Evolutionary conservation across 2,888 invertebrate species (phyloP).

Genomic region (Drosophila nigritarsus): DNA sequence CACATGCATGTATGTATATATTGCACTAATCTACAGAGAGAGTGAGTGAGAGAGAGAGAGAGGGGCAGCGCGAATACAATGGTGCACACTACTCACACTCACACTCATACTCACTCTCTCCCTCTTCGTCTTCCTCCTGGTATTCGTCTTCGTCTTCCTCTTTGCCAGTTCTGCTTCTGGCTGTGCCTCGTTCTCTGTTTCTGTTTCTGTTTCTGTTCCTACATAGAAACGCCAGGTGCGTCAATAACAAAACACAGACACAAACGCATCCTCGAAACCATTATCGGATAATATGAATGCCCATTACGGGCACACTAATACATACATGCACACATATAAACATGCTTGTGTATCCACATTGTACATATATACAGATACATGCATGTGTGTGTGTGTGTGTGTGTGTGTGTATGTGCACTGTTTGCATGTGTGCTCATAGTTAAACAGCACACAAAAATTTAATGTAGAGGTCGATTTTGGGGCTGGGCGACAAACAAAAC

Average conservation of each 20-base stretch:
- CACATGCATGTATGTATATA: constrained; percentile 1
- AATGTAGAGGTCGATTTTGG: constrained; percentile 37
- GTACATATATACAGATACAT: constrained; percentile 7
- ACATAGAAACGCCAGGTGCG: constrained; percentile 42
- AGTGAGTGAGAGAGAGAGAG: constrained; percentile 19
- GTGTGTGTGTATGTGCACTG: constrained; percentile 7
- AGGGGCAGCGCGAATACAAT: constrained; percentile 27
- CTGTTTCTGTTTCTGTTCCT: constrained; percentile 7
- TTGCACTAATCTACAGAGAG: constrained; percentile 21
- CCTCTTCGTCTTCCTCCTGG: not conserved
- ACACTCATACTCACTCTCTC: not conserved
- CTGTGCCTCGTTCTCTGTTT: constrained; percentile 4
- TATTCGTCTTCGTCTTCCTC: not conserved
- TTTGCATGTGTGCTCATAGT: constrained; percentile 19
- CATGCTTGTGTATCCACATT: not conserved
- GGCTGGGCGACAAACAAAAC: constrained; percentile 26
- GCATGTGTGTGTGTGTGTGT: not conserved
- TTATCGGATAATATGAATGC: constrained; percentile 52
- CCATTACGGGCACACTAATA: constrained; percentile 32
- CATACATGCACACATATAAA: not conserved
- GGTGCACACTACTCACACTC: constrained; percentile 3
- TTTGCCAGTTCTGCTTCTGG: constrained; percentile 1
- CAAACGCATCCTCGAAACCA: constrained; percentile 42
- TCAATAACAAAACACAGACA: constrained; percentile 26
- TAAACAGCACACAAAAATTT: constrained; percentile 48